Evolutionary conservation across 1,140 invertebrate genomes (phyloP), one percentile per base, ranked within the genome.

Genomic region (Brachionus rotundiformis): DNA sequence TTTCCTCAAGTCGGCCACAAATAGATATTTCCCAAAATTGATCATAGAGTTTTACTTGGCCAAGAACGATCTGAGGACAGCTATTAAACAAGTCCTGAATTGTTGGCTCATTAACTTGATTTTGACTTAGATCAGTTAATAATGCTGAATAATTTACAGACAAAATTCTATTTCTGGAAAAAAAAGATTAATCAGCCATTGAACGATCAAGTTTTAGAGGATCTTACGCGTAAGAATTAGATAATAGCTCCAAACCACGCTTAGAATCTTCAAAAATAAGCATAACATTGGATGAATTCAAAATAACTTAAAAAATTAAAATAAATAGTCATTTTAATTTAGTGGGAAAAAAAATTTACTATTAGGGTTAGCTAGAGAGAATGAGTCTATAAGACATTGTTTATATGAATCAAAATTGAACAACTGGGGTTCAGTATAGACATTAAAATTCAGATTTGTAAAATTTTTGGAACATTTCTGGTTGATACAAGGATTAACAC

Each of bases 381-480:
- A 79, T 19, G 76, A 23, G 16, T 59, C 31, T 13, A 39, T 8
- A 39, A 79, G 33, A 5, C 76, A 79, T 39, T 54, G 16, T 63
- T 59, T 54, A 27, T 23, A 63, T 1, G 47, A 79, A 41, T 59
- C 59, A 63, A 79, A 79, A 63, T 79, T 63, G 13, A 79, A 16
- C 13, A 25, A 7, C 10, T 63, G 31, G 0, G 76, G 27, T 23
- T 33, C 16, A 25, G 10, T 49, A 23, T 79, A 59, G 16, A 79
- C 47, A 79, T 54, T 59, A 33, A 79, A 63, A 79, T 54, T 79
- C 13, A 79, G 29, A 59, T 33, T 79, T 3, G 47, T 54, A 41
- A 79, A 79, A 54, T 54, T 79, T 63, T 41, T 79, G 3, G 31
- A 36, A 33, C 76, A 79, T 19, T 63, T 39, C 36, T 79, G 31